phyloP scores from a whole-genome alignment of 1,140 invertebrate species.

The Andrena cerasifolii region DNA sequence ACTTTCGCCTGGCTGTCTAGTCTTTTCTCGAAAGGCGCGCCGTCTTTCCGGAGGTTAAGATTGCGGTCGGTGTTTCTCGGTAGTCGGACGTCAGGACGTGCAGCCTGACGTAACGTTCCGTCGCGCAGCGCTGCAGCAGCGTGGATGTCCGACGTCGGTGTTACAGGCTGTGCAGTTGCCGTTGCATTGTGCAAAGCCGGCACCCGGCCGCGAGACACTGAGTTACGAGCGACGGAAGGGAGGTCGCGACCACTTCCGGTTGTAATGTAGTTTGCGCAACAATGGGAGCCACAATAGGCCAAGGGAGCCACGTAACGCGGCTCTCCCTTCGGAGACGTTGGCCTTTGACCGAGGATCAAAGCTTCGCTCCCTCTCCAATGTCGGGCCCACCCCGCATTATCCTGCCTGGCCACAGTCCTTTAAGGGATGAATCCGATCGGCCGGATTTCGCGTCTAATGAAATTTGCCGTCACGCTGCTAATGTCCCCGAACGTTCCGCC shows the following conservation, averaged over 20 bases:
- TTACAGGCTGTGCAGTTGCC: conserved; percentile 50
- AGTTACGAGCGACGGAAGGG: conserved; percentile 81
- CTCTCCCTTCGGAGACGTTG: conserved; percentile 70
- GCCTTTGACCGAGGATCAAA: conserved; percentile 78
- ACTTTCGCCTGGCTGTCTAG: no score
- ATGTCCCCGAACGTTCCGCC: background rate
- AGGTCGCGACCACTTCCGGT: conserved; percentile 80
- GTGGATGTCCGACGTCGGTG: conserved; percentile 53
- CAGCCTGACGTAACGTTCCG: conserved; percentile 41
- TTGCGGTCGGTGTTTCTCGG: conserved; percentile 9
- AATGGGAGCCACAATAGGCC: conserved; percentile 78
- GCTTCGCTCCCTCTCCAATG: conserved; percentile 54
- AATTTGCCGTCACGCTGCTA: background rate
- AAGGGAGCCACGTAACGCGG: conserved; percentile 68
- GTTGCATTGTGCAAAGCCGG: conserved; percentile 65
- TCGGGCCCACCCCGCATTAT: conserved; percentile 44
- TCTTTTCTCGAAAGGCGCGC: background rate
- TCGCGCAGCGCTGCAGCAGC: conserved; percentile 2
- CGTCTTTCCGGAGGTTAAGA: background rate
- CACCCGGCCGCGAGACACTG: conserved; percentile 78
- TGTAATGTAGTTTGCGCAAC: conserved; percentile 82
- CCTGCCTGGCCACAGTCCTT: conserved; percentile 29
- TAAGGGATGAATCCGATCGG: conserved; percentile 48
- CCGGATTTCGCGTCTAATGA: conserved; percentile 38
- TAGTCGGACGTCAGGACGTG: conserved; percentile 37